Percentiles rank a stretch among this genome's conserved stretches.
These are phyloP conservation scores for Oreonectes daqikongensis DNA, from an alignment of 2,797 vertebrate genomes.

Conservation along the genomic window DNA sequence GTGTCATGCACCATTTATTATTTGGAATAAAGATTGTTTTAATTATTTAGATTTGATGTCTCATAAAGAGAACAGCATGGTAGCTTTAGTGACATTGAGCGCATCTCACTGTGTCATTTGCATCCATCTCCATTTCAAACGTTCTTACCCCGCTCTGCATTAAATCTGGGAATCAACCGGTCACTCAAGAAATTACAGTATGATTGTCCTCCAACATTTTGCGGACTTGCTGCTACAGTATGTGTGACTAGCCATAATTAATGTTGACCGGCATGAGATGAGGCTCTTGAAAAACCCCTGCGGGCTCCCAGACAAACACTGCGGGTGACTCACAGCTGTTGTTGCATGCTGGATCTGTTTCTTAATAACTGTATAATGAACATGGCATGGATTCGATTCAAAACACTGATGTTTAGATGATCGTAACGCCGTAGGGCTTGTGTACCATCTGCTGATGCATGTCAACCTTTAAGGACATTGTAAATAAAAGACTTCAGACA, in stretches of 20 bases:
- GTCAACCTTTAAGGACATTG: conserved; percentile 7
- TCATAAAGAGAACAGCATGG: neutral
- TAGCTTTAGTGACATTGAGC: neutral
- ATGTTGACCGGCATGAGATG: neutral
- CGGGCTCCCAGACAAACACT: conserved; percentile 27
- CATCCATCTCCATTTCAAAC: neutral
- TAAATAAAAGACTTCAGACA: conserved; percentile 2
- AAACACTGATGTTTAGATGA: neutral
- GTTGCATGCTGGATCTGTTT: conserved; percentile 21
- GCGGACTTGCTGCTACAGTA: neutral
- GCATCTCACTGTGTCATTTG: neutral
- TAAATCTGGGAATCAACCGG: neutral
- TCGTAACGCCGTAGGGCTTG: conserved; percentile 3
- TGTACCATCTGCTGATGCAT: conserved; percentile 10
- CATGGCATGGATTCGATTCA: conserved; percentile 13
- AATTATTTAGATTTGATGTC: conserved; percentile 11
- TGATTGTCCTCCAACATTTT: conserved; percentile 2
- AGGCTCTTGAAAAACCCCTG: conserved; percentile 22
- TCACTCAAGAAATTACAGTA: neutral
- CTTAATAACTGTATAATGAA: conserved; percentile 26
- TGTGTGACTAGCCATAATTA: neutral
- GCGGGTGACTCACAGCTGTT: conserved; percentile 10
- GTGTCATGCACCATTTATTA: conserved; percentile 10
- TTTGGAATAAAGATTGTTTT: neutral
- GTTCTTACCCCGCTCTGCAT: neutral